Evolutionary conservation across 35 echinoderm and acorn worm genomes (phyloP).

Genomic region (Eucidaris tribuloides): DNA sequence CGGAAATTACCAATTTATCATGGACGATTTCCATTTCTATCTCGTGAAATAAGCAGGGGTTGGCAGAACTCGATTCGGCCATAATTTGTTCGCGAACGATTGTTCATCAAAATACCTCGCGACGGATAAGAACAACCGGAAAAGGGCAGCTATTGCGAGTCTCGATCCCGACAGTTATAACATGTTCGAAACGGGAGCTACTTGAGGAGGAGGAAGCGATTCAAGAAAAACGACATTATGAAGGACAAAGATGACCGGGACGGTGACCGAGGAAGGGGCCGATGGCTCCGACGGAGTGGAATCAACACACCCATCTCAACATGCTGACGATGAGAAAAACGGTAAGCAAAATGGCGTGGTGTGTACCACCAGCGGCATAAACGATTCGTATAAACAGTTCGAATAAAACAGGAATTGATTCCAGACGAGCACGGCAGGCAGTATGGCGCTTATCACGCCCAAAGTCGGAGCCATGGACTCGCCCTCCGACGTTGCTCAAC

Average conservation of each 20-base stretch:
- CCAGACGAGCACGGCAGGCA: constrained; percentile 67
- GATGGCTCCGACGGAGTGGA: constrained; percentile 13
- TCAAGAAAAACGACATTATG: constrained; percentile 79
- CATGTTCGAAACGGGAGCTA: constrained; percentile 99
- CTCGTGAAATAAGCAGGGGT: constrained; percentile 97
- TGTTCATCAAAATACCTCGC: constrained; percentile 98
- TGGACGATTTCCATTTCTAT: constrained; percentile 98
- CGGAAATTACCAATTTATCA: constrained; percentile 98
- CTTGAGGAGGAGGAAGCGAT: constrained; percentile 90
- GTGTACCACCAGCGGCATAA: constrained; percentile 7
- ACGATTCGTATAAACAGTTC: constrained; percentile 42
- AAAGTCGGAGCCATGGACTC: constrained; percentile 95
- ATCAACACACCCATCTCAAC: constrained; percentile 41
- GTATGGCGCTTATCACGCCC: constrained; percentile 67
- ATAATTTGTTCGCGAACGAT: constrained; percentile 96
- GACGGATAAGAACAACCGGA: constrained; percentile 99
- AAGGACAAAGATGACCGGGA: constrained; percentile 54
- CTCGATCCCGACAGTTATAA: constrained; percentile 99
- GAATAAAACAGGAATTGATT: constrained; percentile 23
- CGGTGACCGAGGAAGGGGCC: constrained; percentile 12
- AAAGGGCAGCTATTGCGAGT: constrained; percentile 98
- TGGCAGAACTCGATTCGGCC: constrained; percentile 99
- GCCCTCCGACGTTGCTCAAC: constrained; percentile 53
- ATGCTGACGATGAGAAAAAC: constrained; percentile 36
- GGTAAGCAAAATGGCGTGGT: constrained; percentile 47